phyloP scores from a whole-genome alignment of 1,140 invertebrate genomes.

The Zelostemma sp. region DNA sequence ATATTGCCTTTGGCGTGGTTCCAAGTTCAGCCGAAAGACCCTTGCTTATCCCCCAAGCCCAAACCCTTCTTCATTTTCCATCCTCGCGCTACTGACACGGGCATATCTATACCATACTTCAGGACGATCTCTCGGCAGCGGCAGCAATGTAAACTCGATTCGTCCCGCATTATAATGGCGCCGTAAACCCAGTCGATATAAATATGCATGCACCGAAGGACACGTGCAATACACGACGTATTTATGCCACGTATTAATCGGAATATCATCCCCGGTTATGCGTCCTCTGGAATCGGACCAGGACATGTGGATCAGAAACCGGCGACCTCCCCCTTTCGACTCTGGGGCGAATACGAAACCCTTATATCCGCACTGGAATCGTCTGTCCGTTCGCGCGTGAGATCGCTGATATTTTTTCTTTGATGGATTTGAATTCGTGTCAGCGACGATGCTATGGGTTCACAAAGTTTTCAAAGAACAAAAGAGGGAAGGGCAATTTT shows the following conservation, averaged over 20 bases:
- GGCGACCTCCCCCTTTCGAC: constrained; percentile 9
- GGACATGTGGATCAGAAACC: constrained; percentile 27
- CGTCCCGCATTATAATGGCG: constrained; percentile 29
- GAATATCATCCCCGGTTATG: constrained; percentile 23
- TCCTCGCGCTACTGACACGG: constrained; percentile 16
- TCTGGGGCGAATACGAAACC: not conserved
- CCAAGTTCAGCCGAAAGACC: constrained; percentile 27
- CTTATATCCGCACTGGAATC: constrained; percentile 9
- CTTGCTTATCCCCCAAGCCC: not conserved
- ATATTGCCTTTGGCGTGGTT: constrained; percentile 45
- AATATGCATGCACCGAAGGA: constrained; percentile 18
- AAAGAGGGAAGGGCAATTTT: constrained; percentile 39
- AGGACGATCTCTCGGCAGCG: not conserved
- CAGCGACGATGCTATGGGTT: constrained; percentile 28
- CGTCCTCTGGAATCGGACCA: constrained; percentile 32
- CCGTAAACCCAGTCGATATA: constrained; percentile 22
- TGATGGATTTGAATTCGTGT: constrained; percentile 45
- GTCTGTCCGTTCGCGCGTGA: constrained; percentile 12
- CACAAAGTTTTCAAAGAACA: constrained; percentile 26
- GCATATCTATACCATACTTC: constrained; percentile 20
- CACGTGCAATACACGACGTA: constrained; percentile 10
- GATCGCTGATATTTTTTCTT: constrained; percentile 25
- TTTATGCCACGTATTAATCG: constrained; percentile 28
- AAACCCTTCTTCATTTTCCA: constrained; percentile 27
- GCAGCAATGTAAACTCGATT: constrained; percentile 42